Conservation (phyloP, 2,113 vertebrate species). For the Perognathus longimembris region DNA sequence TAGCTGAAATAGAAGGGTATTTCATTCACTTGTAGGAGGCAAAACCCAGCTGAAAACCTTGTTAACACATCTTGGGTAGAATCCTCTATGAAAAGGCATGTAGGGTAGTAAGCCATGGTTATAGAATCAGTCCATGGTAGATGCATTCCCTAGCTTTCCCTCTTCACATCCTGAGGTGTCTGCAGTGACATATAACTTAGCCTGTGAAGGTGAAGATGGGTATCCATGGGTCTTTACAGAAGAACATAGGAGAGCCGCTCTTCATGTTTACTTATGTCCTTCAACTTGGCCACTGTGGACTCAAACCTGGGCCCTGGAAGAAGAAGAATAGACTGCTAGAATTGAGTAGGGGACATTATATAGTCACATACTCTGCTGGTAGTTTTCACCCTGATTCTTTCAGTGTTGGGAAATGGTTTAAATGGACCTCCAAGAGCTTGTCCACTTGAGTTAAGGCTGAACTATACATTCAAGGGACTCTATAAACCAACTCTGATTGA, state of each 20-base stretch:
- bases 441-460: conserved; percentile 35
- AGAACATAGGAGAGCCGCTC: background rate
- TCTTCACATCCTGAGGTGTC: background rate
- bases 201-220: background rate
- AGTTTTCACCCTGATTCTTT: background rate
- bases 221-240: background rate
- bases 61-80: background rate
- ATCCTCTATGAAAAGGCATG: no score
- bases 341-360: background rate
- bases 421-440: background rate
- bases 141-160: background rate
- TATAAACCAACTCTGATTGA: background rate
- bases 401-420: background rate
- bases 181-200: background rate
- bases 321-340: background rate
- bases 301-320: background rate
- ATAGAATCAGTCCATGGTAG: background rate
- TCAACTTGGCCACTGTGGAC: background rate
- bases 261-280: background rate
- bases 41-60: background rate
- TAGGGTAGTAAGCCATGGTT: background rate
- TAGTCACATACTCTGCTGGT: background rate
- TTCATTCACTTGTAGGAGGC: background rate
- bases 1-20: background rate
- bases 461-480: background rate